These are phyloP conservation scores for Melanitta fusca DNA, from an alignment of 2,797 vertebrate species.

Conservation along the genomic window DNA sequence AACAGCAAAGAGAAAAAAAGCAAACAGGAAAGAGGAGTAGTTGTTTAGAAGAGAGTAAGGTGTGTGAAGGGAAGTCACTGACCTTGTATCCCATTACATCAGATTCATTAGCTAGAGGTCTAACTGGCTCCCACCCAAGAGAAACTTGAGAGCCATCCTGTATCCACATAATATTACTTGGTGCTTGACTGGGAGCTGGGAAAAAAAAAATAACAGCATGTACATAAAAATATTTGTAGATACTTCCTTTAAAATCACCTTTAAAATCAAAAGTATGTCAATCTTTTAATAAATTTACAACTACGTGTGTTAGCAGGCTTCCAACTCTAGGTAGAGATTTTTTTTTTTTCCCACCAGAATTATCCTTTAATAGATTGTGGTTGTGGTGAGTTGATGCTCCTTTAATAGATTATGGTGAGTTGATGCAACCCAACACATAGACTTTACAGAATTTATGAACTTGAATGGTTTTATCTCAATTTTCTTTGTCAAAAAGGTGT, in stretches of 20 bases:
- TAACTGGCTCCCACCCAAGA: constrained; percentile 93
- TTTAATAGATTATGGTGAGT: constrained; percentile 22
- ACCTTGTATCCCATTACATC: constrained; percentile 98
- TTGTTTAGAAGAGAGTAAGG: not conserved
- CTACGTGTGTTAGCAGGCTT: not conserved
- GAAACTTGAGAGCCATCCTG: constrained; percentile 95
- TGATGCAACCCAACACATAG: not conserved
- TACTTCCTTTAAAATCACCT: not conserved
- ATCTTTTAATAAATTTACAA: not conserved
- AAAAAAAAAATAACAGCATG: not conserved
- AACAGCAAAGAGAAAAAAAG: not conserved
- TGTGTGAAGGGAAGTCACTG: constrained; percentile 18
- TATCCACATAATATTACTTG: constrained; percentile 92
- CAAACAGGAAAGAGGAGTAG: not conserved
- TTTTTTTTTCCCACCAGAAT: constrained; percentile 8
- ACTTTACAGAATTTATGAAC: constrained; percentile 32
- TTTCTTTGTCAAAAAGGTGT: constrained; percentile 41
- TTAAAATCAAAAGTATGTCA: not conserved
- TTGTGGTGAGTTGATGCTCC: not conserved
- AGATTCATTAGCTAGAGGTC: constrained; percentile 92
- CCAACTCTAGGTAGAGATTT: constrained; percentile 13
- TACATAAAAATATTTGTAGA: not conserved
- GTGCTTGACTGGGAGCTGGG: constrained; percentile 91
- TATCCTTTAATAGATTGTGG: constrained; percentile 22
- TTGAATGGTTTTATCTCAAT: constrained; percentile 48